Conservation (phyloP, 1,140 invertebrate genomes). For the Apis mellifera region Amel_HAv3.1 CM009938.2:3665001-3665500, state of each 20-base stretch:
- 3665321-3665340: slow-evolving; percentile 62
- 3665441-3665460: slow-evolving; percentile 6
- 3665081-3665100: background rate
- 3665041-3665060: no score
- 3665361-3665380: slow-evolving; percentile 56
- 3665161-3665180: slow-evolving; percentile 46
- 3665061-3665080: no score
- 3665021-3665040: no score
- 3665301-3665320: slow-evolving; percentile 54
- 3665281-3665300: background rate
- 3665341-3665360: slow-evolving; percentile 31
- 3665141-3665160: background rate
- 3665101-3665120: background rate
- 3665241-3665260: no score
- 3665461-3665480: slow-evolving; percentile 24
- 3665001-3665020: background rate
- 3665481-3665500: slow-evolving; percentile 11
- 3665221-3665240: no score
- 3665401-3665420: slow-evolving; percentile 49
- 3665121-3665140: background rate
- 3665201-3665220: slow-evolving; percentile 31
- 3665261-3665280: background rate
- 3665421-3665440: slow-evolving; percentile 49
- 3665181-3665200: slow-evolving; percentile 52
- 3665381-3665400: slow-evolving; percentile 44